These are phyloP conservation scores for Pristionchus japonicus DNA, from an alignment of 2,888 invertebrate genomes.

Conservation along the genomic window DNA sequence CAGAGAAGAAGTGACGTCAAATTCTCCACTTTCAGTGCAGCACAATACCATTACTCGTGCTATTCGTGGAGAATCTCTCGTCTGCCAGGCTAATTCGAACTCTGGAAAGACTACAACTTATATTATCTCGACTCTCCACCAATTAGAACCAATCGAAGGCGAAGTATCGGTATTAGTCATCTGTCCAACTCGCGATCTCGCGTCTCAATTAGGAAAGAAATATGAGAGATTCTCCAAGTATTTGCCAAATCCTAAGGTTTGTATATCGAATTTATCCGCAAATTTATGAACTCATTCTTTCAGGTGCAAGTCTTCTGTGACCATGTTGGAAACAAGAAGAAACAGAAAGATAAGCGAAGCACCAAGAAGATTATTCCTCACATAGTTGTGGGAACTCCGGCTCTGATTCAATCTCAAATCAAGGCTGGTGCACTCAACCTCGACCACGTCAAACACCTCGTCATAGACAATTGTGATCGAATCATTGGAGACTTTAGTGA, in stretches of 20 bases:
- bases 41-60: neutral
- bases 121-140: neutral
- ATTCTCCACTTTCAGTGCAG: neutral
- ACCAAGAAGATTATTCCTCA: neutral
- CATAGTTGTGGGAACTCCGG: neutral
- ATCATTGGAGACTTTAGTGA: neutral
- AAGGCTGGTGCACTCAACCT: neutral
- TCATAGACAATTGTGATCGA: neutral
- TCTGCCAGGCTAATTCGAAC: neutral
- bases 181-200: neutral
- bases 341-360: neutral
- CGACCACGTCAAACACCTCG: neutral
- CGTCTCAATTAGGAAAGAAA: neutral
- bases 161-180: neutral
- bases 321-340: neutral
- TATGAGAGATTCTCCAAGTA: neutral
- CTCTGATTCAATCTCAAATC: neutral
- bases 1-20: neutral
- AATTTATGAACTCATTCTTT: neutral
- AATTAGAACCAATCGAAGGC: neutral
- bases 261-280: neutral
- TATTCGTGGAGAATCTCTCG: too few species aligned
- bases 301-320: neutral
- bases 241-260: neutral
- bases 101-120: neutral